Base-by-base conservation (phyloP, 2,888 invertebrate genomes). In the Ptycholaimellus sp. region DNA sequence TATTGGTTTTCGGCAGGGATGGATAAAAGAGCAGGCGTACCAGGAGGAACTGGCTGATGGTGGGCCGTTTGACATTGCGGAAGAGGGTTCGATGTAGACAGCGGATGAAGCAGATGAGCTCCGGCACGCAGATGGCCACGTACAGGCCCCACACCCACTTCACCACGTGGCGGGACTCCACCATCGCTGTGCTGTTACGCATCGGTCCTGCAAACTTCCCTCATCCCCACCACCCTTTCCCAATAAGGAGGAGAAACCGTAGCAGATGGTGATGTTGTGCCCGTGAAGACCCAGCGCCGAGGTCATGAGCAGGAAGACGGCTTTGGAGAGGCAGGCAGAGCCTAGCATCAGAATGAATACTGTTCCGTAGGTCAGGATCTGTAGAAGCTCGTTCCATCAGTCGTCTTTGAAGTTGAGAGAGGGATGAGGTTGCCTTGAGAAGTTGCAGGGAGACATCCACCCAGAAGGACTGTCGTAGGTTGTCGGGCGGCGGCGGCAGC, bases 401-500 rank as follows among this genome's bases (percentile, higher is more conserved):
- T n/a, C n/a, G n/a, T n/a, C n/a, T n/a, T n/a, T n/a, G n/a, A 38
- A 53, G 52, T 14, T 57, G 42, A 11, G 56, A 47, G 17, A 53
- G 38, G 42, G 55, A 58, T 4, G 57, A 51, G 36, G 47, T 46
- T 25, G 58, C 30, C 45, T 57, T 57, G 39, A 57, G 51, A 3
- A 56, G 41, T 44, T 59, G 57, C 28, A 57, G 43, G 22, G 49
- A 47, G 16, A 49, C 42, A 39, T 52, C 49, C 43, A 52, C 48
- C 50, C 53, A 53, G 41, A 53, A 50, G 16, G 42, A 29, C 17
- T 23, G 22, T 27, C 22, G 19, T 9, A 47, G 41, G 33, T 42
- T 33, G 40, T 57, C 56, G 21, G 51, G 46, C 39, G 47, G 49
- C 36, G 72, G 66, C 1, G 76, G 76, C 9, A 72, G 66, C 49